Evolutionary conservation across 35 echinoderm and acorn worm species (phyloP).

Genomic region (Amphiura filiformis): DNA sequence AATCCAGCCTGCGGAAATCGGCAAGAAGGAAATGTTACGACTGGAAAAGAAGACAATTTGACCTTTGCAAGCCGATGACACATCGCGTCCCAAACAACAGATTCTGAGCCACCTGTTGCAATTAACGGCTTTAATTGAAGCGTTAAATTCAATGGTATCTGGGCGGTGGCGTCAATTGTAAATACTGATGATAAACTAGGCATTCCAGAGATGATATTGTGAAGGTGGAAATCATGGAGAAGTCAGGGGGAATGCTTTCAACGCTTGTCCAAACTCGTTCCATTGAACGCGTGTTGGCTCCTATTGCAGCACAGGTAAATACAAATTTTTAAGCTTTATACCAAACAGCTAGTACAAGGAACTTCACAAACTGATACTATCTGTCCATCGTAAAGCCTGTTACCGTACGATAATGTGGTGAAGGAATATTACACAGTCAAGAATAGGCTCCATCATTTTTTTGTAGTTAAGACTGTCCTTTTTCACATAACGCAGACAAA

Average conservation of each 20-base stretch:
- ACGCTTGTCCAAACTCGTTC: constrained; percentile 70
- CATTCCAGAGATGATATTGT: neutral
- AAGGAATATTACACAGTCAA: too few species aligned
- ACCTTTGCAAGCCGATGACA: neutral
- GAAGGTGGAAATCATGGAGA: neutral
- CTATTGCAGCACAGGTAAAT: constrained; percentile 71
- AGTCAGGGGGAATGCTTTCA: constrained; percentile 27
- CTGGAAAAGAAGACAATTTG: neutral
- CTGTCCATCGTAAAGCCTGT: too few species aligned
- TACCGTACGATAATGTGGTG: too few species aligned
- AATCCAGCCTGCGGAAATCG: too few species aligned
- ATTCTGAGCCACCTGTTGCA: neutral
- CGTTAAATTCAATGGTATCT: neutral
- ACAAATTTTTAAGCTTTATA: too few species aligned
- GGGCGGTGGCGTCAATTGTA: neutral
- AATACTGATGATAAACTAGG: neutral
- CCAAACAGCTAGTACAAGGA: too few species aligned
- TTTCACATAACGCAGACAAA: too few species aligned
- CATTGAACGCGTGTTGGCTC: constrained; percentile 67
- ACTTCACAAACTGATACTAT: too few species aligned
- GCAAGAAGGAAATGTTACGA: too few species aligned
- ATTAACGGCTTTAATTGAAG: neutral
- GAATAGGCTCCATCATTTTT: too few species aligned
- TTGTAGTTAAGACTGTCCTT: too few species aligned
- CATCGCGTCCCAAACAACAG: neutral